phyloP scores from a whole-genome alignment of 2,797 vertebrate genomes.

The Sarcoramphus papa region DNA sequence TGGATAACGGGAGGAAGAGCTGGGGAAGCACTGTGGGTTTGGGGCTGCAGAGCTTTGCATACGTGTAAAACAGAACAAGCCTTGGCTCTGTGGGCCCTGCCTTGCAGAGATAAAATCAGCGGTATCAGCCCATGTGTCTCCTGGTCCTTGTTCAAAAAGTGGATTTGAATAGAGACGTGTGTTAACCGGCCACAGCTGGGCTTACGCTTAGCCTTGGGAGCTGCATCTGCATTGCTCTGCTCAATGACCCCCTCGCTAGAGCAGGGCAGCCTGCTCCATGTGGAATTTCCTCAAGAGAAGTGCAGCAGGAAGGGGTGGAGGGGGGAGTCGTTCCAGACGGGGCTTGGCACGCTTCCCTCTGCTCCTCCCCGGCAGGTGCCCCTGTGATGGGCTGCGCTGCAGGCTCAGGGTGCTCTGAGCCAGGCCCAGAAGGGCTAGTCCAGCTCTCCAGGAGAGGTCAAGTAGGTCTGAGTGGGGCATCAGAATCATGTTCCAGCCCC shows the following conservation, averaged over 20 bases:
- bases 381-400: accelerated
- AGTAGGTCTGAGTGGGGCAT: background rate
- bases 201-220: background rate
- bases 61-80: background rate
- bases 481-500: background rate
- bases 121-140: background rate
- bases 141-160: background rate
- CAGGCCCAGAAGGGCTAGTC: background rate
- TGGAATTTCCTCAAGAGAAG: background rate
- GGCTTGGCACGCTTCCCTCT: accelerated
- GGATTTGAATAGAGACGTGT: background rate
- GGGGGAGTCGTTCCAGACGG: accelerated
- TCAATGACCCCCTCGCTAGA: background rate
- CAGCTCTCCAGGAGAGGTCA: background rate
- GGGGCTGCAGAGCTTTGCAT: background rate
- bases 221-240: background rate
- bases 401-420: background rate
- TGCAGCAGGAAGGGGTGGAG: background rate
- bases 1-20: background rate
- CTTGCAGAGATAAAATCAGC: background rate
- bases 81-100: background rate
- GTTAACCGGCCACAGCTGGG: background rate
- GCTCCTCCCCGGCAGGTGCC: background rate
- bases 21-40: accelerated
- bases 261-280: background rate